Evolutionary conservation across 2,888 invertebrate genomes (phyloP).

Genomic region (Athripsodes cinereus): DNA sequence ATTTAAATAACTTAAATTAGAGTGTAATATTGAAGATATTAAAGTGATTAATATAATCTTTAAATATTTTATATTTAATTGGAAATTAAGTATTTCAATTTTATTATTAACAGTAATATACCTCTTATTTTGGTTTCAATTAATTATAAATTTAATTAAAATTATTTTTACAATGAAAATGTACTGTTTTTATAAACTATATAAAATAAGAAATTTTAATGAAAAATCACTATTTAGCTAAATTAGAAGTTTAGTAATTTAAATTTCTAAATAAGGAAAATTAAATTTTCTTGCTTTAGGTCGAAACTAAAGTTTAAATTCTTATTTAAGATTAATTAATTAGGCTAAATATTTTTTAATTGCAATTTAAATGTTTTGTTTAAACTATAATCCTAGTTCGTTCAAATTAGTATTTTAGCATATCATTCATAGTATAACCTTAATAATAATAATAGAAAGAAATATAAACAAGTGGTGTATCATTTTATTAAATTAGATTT

Average conservation of each 20-base stretch:
- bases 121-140: constrained; percentile 22
- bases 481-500: constrained; percentile 33
- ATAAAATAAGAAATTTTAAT: constrained; percentile 49
- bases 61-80: constrained; percentile 30
- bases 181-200: constrained; percentile 61
- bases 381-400: constrained; percentile 41
- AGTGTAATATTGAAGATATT: constrained; percentile 45
- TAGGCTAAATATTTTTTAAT: constrained; percentile 38
- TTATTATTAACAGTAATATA: constrained; percentile 11
- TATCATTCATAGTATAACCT: constrained; percentile 51
- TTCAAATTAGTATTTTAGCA: constrained; percentile 56
- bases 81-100: constrained; percentile 27
- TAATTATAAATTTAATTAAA: constrained; percentile 15
- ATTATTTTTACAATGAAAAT: constrained; percentile 61
- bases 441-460: constrained; percentile 49
- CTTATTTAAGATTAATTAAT: constrained; percentile 18
- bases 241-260: constrained; percentile 63
- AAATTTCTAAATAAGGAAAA: constrained; percentile 37
- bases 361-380: constrained; percentile 45
- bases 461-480: constrained; percentile 34
- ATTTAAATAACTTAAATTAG: constrained; percentile 41
- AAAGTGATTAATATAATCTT: constrained; percentile 32
- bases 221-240: constrained; percentile 46
- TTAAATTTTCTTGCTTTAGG: constrained; percentile 39
- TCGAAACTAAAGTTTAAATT: constrained; percentile 50